Evolutionary conservation across 2,888 invertebrate genomes (phyloP).

Genomic region (Eudasyphora cyanicolor): DNA sequence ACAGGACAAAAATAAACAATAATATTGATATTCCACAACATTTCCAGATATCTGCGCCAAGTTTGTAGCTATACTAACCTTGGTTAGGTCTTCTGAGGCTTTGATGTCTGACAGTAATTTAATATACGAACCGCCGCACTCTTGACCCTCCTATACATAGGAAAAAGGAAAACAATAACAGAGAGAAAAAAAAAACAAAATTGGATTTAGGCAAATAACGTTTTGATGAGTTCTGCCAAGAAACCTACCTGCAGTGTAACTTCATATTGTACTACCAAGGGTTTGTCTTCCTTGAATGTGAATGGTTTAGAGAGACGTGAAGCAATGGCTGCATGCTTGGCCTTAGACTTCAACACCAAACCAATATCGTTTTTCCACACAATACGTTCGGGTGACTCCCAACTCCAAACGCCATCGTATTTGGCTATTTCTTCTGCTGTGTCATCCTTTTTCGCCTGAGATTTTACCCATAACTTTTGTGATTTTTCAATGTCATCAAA

Average conservation of each 20-base stretch:
- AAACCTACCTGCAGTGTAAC: conserved; percentile 87
- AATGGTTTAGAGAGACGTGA: conserved; percentile 89
- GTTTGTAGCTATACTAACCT: conserved; percentile 75
- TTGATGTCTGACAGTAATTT: conserved; percentile 91
- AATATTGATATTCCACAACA: not conserved
- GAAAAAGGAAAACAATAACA: conserved; percentile 38
- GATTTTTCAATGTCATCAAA: conserved; percentile 90
- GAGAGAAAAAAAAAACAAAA: conserved; percentile 54
- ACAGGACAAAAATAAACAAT: conserved; percentile 16
- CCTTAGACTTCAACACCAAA: conserved; percentile 94
- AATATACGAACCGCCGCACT: conserved; percentile 98
- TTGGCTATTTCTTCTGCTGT: conserved; percentile 94
- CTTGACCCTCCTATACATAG: conserved; percentile 91
- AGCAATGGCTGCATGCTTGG: conserved; percentile 97
- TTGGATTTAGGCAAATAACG: conserved; percentile 64
- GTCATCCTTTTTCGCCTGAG: conserved; percentile 94
- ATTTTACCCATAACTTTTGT: conserved; percentile 90
- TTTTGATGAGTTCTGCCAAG: not conserved
- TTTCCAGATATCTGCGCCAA: not conserved
- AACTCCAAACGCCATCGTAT: conserved; percentile 91
- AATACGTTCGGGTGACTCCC: conserved; percentile 87
- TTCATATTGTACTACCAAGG: conserved; percentile 95
- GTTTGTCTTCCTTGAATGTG: conserved; percentile 88
- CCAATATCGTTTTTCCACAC: conserved; percentile 92
- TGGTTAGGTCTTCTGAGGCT: conserved; percentile 86